Conservation (phyloP, 2,888 invertebrate species). For the Caenorhabditis plicata region DNA sequence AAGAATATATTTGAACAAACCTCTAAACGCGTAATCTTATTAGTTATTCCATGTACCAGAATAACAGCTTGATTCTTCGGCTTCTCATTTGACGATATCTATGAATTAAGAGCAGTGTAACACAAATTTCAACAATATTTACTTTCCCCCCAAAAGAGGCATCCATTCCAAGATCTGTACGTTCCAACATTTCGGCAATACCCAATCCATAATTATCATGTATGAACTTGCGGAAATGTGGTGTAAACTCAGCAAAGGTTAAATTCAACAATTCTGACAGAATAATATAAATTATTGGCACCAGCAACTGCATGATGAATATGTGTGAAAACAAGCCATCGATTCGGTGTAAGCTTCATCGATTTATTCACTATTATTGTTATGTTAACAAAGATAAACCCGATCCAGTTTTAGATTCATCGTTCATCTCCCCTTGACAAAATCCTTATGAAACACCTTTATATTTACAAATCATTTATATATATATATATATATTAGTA, state of each 20-base stretch:
- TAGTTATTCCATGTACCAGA: slow-evolving; percentile 63
- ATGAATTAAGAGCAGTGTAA: background rate
- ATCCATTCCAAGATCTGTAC: slow-evolving; percentile 59
- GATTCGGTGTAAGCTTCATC: too few relatives aligned
- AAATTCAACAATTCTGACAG: too few relatives aligned
- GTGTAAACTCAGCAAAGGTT: slow-evolving; percentile 44
- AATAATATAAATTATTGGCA: background rate
- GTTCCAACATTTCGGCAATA: slow-evolving; percentile 52
- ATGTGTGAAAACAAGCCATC: too few relatives aligned
- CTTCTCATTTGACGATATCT: slow-evolving; percentile 3
- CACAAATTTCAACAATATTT: background rate
- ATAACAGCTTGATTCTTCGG: slow-evolving; percentile 53
- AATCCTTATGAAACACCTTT: too few relatives aligned
- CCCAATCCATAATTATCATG: slow-evolving; percentile 56
- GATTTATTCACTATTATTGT: too few relatives aligned
- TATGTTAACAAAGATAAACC: too few relatives aligned
- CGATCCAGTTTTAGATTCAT: too few relatives aligned
- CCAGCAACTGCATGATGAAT: too few relatives aligned
- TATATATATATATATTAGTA: too few relatives aligned
- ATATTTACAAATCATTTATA: too few relatives aligned
- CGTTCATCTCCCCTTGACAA: too few relatives aligned
- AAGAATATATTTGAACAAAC: too few relatives aligned
- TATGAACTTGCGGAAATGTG: slow-evolving; percentile 50
- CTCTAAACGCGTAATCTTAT: slow-evolving; percentile 56
- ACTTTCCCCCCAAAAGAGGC: slow-evolving; percentile 57